Conservation (phyloP, 2,797 vertebrate genomes). For the Lagorchestes hirsutus region DNA sequence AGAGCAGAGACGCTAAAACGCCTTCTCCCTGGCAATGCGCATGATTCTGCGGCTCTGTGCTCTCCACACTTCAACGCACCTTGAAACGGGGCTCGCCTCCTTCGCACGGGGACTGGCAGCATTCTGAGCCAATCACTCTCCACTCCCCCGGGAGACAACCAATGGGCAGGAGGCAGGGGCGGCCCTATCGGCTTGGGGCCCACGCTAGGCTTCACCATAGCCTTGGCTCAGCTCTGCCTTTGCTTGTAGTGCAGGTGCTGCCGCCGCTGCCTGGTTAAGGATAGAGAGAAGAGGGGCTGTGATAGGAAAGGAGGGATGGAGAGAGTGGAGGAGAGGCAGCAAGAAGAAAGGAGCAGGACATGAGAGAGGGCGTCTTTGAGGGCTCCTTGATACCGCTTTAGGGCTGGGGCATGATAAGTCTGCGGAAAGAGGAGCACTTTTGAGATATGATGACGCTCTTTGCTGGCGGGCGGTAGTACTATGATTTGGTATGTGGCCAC, state of each 20-base stretch:
- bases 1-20: conserved; percentile 60
- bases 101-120: conserved; percentile 84
- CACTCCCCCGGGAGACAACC: conserved; percentile 83
- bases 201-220: conserved; percentile 91
- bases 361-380: conserved; percentile 86
- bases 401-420: conserved; percentile 90
- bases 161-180: conserved; percentile 84
- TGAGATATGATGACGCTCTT: conserved; percentile 93
- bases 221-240: conserved; percentile 88
- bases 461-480: conserved; percentile 94
- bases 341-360: conserved; percentile 87
- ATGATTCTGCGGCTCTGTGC: conserved; percentile 98
- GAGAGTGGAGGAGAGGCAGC: conserved; percentile 89
- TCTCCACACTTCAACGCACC: conserved; percentile 96
- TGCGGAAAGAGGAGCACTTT: conserved; percentile 90
- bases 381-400: conserved; percentile 83
- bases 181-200: conserved; percentile 78
- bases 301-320: conserved; percentile 81
- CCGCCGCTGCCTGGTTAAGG: conserved; percentile 82
- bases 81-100: conserved; percentile 90
- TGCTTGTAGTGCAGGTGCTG: conserved; percentile 91
- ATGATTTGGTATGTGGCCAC: conserved; percentile 99
- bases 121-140: conserved; percentile 88
- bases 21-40: conserved; percentile 93
- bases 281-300: conserved; percentile 80